Evolutionary conservation across 53 echinoderm and acorn worm species (phyloP).

Genomic region (Mesocentrotus franciscanus): DNA sequence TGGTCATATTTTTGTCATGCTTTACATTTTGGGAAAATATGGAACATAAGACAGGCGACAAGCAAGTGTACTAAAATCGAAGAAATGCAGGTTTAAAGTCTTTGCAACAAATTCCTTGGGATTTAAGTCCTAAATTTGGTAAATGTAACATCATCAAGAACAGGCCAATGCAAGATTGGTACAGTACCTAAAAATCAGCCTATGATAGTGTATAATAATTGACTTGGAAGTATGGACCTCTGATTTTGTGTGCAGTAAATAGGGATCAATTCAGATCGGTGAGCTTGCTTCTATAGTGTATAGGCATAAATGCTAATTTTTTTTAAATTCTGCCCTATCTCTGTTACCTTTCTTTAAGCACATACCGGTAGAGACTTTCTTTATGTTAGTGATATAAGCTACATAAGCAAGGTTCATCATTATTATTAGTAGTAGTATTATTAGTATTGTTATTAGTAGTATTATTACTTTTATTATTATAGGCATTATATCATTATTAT

Average conservation of each 20-base stretch:
- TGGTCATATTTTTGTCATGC: neutral
- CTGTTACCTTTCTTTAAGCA: too few relatives aligned
- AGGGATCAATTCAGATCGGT: neutral
- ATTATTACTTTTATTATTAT: neutral
- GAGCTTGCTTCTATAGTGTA: neutral
- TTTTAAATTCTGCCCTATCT: too few relatives aligned
- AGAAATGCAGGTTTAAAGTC: neutral
- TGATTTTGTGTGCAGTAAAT: neutral
- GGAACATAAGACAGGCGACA: neutral
- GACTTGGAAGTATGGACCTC: neutral
- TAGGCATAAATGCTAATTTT: neutral
- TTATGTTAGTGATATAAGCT: too few relatives aligned
- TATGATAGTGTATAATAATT: neutral
- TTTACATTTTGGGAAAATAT: neutral
- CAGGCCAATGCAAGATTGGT: neutral
- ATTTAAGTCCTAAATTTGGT: neutral
- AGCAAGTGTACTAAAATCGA: neutral
- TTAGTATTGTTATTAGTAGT: too few relatives aligned
- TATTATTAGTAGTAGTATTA: too few relatives aligned
- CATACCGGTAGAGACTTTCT: too few relatives aligned
- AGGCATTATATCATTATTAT: too few relatives aligned
- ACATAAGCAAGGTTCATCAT: too few relatives aligned
- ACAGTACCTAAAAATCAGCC: neutral
- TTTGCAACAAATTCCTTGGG: neutral
- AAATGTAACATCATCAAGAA: neutral